A percentile compares a stretch with the other conserved stretches of the same genome.
phyloP scores from a whole-genome alignment of 2,797 vertebrate species.

The Chloroceryle amazona region DNA sequence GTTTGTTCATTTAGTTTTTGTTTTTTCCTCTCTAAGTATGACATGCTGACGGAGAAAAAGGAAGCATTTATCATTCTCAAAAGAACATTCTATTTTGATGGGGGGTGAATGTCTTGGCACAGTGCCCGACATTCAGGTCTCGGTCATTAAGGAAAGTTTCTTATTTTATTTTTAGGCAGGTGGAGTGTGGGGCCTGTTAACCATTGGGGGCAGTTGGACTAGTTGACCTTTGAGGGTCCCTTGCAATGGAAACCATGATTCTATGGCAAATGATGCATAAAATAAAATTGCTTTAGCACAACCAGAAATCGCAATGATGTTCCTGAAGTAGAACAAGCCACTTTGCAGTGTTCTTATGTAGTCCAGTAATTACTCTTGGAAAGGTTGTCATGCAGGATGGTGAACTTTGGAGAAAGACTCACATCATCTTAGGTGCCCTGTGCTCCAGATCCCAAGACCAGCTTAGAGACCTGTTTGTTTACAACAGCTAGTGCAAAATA shows the following conservation, averaged over 20 bases:
- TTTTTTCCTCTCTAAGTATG: accelerated
- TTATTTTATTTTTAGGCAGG: not conserved
- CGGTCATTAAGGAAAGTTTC: not conserved
- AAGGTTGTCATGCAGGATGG: not conserved
- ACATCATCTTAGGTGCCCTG: accelerated
- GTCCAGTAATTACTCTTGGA: too few relatives aligned
- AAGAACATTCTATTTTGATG: not conserved
- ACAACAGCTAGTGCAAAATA: accelerated
- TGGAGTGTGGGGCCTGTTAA: not conserved
- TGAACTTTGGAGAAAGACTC: not conserved
- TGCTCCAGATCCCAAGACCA: too few relatives aligned
- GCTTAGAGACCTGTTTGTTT: not conserved
- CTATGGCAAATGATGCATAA: not conserved
- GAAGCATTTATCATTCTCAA: not conserved
- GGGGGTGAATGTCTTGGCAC: not conserved
- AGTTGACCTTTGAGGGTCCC: too few relatives aligned
- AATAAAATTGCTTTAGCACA: conserved; percentile 1
- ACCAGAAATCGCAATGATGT: not conserved
- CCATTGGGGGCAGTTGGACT: too few relatives aligned
- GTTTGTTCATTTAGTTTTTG: too few relatives aligned
- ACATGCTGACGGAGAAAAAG: not conserved
- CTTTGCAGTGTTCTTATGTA: not conserved
- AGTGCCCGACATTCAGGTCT: not conserved
- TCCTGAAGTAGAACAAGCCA: not conserved
- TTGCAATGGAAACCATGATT: too few relatives aligned